Percentiles rank a stretch among this genome's conserved stretches.
Conservation (phyloP, 2,888 invertebrate genomes). For the Andrena bicolor region DNA sequence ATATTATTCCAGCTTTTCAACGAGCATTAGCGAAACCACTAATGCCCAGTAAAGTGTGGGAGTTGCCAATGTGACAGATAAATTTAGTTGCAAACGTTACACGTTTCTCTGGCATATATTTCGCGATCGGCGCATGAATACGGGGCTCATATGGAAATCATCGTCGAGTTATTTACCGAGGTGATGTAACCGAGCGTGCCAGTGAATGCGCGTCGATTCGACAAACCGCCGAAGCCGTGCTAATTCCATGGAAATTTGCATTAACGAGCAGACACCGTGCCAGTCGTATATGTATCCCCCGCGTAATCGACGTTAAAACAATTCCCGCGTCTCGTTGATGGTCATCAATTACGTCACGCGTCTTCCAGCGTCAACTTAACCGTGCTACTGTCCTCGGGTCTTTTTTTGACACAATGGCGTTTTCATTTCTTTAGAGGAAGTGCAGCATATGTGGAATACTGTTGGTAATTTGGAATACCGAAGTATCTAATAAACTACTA, state of each 20-base stretch:
- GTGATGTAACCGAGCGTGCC: constrained; percentile 28
- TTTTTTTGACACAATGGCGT: too few relatives aligned
- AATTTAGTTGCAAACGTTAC: neutral
- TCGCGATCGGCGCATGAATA: constrained; percentile 12
- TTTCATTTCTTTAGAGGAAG: too few relatives aligned
- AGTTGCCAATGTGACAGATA: constrained; percentile 6
- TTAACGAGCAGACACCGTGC: neutral
- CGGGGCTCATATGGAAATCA: constrained; percentile 1
- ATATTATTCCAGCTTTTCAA: neutral
- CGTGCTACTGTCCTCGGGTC: too few relatives aligned
- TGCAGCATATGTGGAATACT: too few relatives aligned
- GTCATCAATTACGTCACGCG: neutral
- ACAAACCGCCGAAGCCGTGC: constrained; percentile 19
- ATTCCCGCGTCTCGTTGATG: constrained; percentile 9
- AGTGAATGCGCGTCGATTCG: constrained; percentile 22
- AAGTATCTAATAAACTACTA: too few relatives aligned
- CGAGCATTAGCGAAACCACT: neutral
- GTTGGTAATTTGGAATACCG: too few relatives aligned
- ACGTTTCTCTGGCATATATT: neutral
- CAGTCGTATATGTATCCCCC: neutral
- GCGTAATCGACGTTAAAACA: neutral
- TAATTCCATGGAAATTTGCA: constrained; percentile 13
- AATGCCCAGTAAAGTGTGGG: constrained; percentile 29
- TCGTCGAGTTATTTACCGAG: constrained; percentile 16
- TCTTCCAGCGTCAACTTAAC: too few relatives aligned